Evolutionary conservation across 2,797 vertebrate genomes (phyloP), one percentile per base, ranked within the genome.

Genomic region (Margarornis squamiger): DNA sequence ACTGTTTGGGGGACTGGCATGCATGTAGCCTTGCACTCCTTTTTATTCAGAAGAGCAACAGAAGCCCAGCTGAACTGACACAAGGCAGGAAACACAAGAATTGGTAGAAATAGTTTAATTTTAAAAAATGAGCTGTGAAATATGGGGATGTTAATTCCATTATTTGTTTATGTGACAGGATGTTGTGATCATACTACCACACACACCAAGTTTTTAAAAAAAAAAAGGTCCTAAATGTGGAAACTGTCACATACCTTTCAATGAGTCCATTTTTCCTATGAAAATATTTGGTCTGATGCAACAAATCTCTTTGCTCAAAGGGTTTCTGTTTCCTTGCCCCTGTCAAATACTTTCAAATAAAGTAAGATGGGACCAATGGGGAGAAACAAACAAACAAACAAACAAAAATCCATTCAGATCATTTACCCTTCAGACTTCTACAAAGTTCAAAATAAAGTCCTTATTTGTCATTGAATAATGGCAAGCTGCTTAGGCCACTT

Each of bases 201-300:
- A 81, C 32, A 86, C 70, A 93, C 49, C 58, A 52, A 74, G 18
- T 66, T 80, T 71, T n/a, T n/a, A n/a, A 77, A 82, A 93, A 91
- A 84, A 88, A 94, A 49, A 49, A 26, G 48, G 32, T 65, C 59
- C 58, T 54, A 95, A 93, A 90, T 1, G 1, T 18, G 41, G 62
- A 95, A 92, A 77, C 24, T 88, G 76, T 86, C 77, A 68, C 34
- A 68, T 39, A 34, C 11, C 43, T 83, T 14, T 9, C 14, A 41
- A 30, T 23, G 13, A 90, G 7, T 24, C 38, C 14, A 51, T 75
- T 92, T 87, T 96, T 92, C 68, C 75, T 88, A 88, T 30, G 30
- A 93, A 95, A 95, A 62, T 77, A 62, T 80, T 90, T 85, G 79
- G 43, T 55, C 72, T 39, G 9, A 78, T 74, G 46, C 49, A 91